Evolutionary conservation across 2,797 vertebrate genomes (phyloP), one percentile per base, ranked within the genome.

Genomic region (Leptoclinus maculatus): DNA sequence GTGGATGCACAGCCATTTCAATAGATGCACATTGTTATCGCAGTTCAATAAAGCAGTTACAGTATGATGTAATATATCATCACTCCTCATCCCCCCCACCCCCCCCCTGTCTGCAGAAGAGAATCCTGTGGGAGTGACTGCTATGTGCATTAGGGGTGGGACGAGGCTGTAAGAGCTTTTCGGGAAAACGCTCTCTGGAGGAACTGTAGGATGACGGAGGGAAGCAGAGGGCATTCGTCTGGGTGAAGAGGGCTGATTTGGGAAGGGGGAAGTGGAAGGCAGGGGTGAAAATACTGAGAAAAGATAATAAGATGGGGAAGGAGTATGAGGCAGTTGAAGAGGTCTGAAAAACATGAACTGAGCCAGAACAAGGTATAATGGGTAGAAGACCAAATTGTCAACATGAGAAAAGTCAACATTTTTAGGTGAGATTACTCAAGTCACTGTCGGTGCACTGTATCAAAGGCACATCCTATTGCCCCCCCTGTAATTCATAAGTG

Each of bases 71-170:
- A 60, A 83, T 32, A 49, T 7, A 63, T 66, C 53, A 66, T 66
- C 34, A 11, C 58, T 75, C 60, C 63, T 1, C 36, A 64, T 36
- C 63, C 13, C 29, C 14, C 19, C 11, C 3, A 3, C 12, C 59
- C 54, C 0, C 25, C 68, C 38, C 68, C 4, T 19, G 63, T 83
- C 73, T 75, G 72, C 80, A 72, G 56, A 69, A 5, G 25, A 57
- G 62, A 74, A 51, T 82, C 68, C 60, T 59, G 80, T 78, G 71
- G 84, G 83, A 75, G 79, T 72, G 75, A 73, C 81, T 51, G 59
- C 68, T 60, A 10, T 66, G 82, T 76, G 57, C 76, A 51, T 51
- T 16, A 71, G 56, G 47, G 65, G 29, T 27, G 38, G 74, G n/a
- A 69, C 19, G 64, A 57, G 47, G 69, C 47, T 72, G 21, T 38